Evolutionary conservation across 2,888 invertebrate species (phyloP).

Genomic region (Mechanitis messenoides): DNA sequence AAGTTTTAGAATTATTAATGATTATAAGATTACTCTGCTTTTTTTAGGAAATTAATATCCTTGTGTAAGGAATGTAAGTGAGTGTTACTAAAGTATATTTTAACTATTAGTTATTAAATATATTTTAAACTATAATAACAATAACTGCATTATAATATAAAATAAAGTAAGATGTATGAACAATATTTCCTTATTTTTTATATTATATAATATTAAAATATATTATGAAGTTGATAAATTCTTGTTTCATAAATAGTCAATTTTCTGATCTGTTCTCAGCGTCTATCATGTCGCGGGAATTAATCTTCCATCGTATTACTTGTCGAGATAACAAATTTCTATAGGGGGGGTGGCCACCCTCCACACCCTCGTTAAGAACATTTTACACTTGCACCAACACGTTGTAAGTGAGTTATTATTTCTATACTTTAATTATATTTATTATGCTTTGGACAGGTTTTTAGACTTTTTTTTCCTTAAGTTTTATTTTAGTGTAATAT

Average conservation of each 20-base stretch:
- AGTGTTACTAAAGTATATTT: too few species aligned
- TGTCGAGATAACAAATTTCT: conserved; percentile 55
- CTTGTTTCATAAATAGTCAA: conserved; percentile 23
- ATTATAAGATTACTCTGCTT: conserved; percentile 62
- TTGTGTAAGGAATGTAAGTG: too few species aligned
- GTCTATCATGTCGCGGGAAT: conserved; percentile 46
- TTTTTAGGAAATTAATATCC: neutral
- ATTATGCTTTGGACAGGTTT: too few species aligned
- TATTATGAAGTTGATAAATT: conserved; percentile 4
- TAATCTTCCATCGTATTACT: conserved; percentile 53
- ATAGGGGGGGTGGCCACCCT: conserved; percentile 31
- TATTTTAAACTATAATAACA: too few species aligned
- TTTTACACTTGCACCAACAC: conserved; percentile 17
- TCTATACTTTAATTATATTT: too few species aligned
- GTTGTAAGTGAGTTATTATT: conserved; percentile 10
- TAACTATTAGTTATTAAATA: too few species aligned
- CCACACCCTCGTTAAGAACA: conserved; percentile 17
- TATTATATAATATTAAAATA: conserved; percentile 3
- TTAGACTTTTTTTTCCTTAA: too few species aligned
- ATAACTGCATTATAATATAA: too few species aligned
- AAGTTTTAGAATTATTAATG: conserved; percentile 65
- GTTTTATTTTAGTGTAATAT: too few species aligned
- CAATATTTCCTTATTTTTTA: too few species aligned
- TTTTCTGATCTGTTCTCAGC: conserved; percentile 32
- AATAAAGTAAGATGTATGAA: too few species aligned